Percentiles rank a stretch among this genome's conserved stretches.
phyloP scores from a whole-genome alignment of 92 coral and sea anemone genomes.

The Umimayanthus kanabou region DNA sequence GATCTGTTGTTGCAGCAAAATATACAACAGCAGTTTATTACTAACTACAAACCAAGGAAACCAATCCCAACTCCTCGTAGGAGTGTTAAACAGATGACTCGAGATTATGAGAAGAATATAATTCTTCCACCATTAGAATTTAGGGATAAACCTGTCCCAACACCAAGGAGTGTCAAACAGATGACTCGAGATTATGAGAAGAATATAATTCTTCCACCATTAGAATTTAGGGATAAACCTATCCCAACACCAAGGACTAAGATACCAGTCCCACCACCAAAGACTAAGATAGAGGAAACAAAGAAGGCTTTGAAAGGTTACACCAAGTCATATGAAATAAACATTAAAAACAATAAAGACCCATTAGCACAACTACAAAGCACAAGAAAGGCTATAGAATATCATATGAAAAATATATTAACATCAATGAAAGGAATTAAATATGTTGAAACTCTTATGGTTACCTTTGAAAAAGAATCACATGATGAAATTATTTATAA shows the following conservation, averaged over 20 bases:
- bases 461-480: conserved; percentile 6
- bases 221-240: conserved; percentile 6
- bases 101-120: conserved; percentile 8
- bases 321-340: conserved; percentile 5
- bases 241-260: background rate
- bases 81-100: background rate
- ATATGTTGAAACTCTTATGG: conserved; percentile 28
- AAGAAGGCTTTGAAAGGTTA: background rate
- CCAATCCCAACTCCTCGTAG: background rate
- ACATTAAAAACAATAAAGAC: conserved; percentile 14
- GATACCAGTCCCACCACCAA: too few relatives aligned
- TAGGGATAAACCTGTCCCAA: conserved; percentile 9
- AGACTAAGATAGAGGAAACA: background rate
- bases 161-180: conserved; percentile 2
- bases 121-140: conserved; percentile 9
- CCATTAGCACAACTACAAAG: conserved; percentile 3
- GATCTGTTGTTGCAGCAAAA: conserved; percentile 16
- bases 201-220: conserved; percentile 5
- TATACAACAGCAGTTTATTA: background rate
- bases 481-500: background rate
- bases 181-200: background rate
- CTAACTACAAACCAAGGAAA: background rate
- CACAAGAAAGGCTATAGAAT: conserved; percentile 6
- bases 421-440: conserved; percentile 32
- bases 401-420: background rate